Conservation (phyloP, 2,797 vertebrate genomes). For the Sebastes cheni region DNA sequence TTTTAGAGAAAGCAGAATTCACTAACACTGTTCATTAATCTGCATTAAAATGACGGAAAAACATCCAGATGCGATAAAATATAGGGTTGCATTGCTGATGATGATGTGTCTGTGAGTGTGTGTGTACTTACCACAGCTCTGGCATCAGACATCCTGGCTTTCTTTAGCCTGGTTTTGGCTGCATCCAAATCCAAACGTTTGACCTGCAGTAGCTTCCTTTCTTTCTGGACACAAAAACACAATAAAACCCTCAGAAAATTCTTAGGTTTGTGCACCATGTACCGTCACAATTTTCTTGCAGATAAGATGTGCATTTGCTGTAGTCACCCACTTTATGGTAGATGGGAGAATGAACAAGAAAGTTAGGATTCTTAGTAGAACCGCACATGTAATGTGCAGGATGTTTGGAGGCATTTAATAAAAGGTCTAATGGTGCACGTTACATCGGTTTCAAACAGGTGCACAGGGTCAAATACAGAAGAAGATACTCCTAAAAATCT, state of each 20-base stretch:
- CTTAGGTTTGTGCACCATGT: background rate
- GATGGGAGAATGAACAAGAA: background rate
- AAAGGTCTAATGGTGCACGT: background rate
- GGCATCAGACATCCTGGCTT: constrained; percentile 92
- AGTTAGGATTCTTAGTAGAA: background rate
- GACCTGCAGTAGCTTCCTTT: constrained; percentile 94
- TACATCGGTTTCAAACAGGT: background rate
- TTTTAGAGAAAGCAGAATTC: background rate
- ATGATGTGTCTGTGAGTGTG: background rate
- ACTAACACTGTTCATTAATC: background rate
- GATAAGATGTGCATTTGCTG: background rate
- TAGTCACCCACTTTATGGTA: background rate
- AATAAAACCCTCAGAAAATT: background rate
- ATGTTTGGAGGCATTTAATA: background rate
- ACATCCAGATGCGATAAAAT: background rate
- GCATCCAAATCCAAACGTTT: constrained; percentile 98
- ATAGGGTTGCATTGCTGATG: background rate
- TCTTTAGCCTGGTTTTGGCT: constrained; percentile 96
- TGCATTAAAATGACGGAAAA: background rate
- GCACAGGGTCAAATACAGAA: background rate
- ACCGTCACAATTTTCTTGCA: background rate
- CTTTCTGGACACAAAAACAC: constrained; percentile 86
- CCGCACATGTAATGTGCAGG: background rate
- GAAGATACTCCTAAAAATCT: background rate
- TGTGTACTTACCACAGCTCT: constrained; percentile 89